Conservation (phyloP, 2,888 invertebrate species). For the Cepaea hortensis region DNA sequence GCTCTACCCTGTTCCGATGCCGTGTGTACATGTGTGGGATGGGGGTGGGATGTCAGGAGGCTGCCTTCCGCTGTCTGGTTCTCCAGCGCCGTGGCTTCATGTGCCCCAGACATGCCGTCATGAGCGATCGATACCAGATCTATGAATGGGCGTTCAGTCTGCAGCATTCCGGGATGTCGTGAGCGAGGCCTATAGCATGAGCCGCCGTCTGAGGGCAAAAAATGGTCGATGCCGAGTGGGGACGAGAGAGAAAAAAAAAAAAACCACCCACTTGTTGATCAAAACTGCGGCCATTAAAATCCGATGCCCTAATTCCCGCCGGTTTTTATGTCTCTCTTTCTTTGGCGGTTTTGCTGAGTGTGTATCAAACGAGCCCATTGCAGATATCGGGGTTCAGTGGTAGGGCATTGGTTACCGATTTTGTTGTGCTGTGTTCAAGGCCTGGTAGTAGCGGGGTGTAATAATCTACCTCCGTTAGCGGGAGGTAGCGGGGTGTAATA, state of each 20-base stretch:
- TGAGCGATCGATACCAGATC: background rate
- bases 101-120: constrained; percentile 11
- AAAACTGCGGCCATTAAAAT: background rate
- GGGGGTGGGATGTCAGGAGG: too few species aligned
- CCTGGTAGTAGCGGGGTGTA: too few species aligned
- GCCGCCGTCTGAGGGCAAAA: background rate
- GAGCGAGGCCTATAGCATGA: background rate
- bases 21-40: too few species aligned
- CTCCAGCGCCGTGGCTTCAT: background rate
- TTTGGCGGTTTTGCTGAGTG: too few species aligned
- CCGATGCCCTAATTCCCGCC: background rate
- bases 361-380: too few species aligned
- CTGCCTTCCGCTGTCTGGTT: background rate
- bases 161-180: background rate
- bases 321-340: background rate
- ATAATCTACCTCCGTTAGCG: too few species aligned
- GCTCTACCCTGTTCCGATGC: background rate
- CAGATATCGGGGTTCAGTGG: too few species aligned
- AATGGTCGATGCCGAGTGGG: background rate
- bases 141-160: constrained; percentile 19
- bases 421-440: too few species aligned
- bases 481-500: too few species aligned
- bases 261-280: constrained; percentile 9
- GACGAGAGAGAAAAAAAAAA: background rate
- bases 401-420: too few species aligned